phyloP scores from a whole-genome alignment of 2,888 invertebrate species.

The Drosophila flavopinicola region DNA sequence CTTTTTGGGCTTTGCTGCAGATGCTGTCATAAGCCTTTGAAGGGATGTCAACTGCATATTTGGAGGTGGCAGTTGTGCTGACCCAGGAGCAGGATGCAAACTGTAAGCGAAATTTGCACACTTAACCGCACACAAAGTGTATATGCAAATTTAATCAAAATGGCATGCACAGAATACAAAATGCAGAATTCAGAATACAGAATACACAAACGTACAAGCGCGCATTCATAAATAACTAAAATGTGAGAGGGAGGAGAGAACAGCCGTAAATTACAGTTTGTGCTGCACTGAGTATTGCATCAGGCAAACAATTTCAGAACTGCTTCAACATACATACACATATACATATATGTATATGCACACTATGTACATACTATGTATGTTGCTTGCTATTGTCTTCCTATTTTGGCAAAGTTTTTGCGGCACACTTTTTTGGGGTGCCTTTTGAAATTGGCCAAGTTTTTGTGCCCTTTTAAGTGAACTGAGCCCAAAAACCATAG shows the following conservation, averaged over 20 bases:
- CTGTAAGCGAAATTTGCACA: conserved; percentile 18
- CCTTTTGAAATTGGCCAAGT: too few species aligned
- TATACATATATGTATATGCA: too few species aligned
- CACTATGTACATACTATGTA: neutral
- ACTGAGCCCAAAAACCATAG: neutral
- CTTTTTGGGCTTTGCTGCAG: too few species aligned
- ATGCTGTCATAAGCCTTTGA: conserved; percentile 12
- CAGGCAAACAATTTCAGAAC: neutral
- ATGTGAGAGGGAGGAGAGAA: too few species aligned
- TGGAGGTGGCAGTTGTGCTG: conserved; percentile 4
- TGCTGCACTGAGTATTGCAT: neutral
- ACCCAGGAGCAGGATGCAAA: neutral
- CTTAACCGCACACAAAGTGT: conserved; percentile 1
- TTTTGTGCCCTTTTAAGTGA: too few species aligned
- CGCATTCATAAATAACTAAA: conserved; percentile 3
- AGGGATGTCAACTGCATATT: conserved; percentile 11
- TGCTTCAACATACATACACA: too few species aligned
- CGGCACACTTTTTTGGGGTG: neutral
- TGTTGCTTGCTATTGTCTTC: neutral
- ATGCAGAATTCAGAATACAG: neutral
- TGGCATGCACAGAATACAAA: conserved; percentile 4
- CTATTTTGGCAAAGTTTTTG: conserved; percentile 1
- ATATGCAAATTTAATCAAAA: conserved; percentile 37
- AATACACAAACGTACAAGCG: neutral
- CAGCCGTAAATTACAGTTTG: too few species aligned